phyloP scores from a whole-genome alignment of 2,888 invertebrate species.

The Lasioglossum marginatum region DNA sequence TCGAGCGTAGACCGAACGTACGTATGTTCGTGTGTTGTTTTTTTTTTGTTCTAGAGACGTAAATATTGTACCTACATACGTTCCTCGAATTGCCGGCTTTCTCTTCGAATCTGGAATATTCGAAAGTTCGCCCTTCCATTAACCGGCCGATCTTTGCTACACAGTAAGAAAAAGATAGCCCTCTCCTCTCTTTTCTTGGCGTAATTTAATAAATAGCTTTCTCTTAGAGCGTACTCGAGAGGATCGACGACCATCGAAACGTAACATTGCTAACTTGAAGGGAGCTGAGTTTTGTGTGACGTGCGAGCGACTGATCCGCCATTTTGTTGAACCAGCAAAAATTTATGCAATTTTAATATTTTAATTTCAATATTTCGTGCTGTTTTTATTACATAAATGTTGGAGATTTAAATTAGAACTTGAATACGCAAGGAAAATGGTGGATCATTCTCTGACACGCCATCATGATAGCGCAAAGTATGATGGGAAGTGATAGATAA shows the following conservation, averaged over 20 bases:
- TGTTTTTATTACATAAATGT: too few relatives aligned
- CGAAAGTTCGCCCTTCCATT: slow-evolving; percentile 16
- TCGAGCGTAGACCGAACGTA: slow-evolving; percentile 1
- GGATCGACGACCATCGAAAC: neutral
- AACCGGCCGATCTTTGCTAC: slow-evolving; percentile 9
- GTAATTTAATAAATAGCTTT: slow-evolving; percentile 15
- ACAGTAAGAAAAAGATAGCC: slow-evolving; percentile 10
- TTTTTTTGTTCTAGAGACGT: neutral
- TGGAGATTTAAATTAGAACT: neutral
- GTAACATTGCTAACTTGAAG: neutral
- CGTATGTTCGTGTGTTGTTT: slow-evolving; percentile 1
- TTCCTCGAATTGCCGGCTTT: slow-evolving; percentile 8
- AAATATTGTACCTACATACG: neutral
- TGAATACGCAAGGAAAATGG: neutral
- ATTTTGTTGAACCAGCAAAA: neutral
- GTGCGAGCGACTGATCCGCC: neutral
- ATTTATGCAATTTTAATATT: neutral
- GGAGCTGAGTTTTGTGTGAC: neutral
- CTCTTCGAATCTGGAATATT: neutral
- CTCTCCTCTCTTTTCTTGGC: neutral
- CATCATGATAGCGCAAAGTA: neutral
- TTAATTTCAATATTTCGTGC: neutral
- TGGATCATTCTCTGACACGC: neutral
- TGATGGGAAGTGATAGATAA: neutral
- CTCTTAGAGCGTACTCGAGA: neutral